These are phyloP conservation scores for Anguilla anguilla DNA, from an alignment of 2,797 vertebrate species.

Conservation along the genomic window DNA sequence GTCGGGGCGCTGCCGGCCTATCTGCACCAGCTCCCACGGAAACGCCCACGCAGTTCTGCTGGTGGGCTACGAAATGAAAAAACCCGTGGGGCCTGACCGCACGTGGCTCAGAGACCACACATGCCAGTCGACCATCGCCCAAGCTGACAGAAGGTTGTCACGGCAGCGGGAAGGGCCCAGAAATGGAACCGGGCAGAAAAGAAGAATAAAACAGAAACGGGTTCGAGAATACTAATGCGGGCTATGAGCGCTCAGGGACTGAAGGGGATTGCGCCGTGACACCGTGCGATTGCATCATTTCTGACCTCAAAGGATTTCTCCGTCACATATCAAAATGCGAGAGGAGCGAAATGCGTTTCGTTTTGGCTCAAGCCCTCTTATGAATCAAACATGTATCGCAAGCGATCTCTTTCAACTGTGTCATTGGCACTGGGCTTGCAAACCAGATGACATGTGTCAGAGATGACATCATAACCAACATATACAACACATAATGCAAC, in stretches of 20 bases:
- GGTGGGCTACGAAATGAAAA: not conserved
- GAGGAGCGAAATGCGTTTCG: not conserved
- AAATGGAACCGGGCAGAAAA: not conserved
- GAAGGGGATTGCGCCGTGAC: not conserved
- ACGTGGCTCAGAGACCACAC: not conserved
- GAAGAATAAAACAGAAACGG: not conserved
- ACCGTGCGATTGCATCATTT: not conserved
- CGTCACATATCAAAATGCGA: not conserved
- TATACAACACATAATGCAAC: not conserved
- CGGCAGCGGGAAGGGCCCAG: not conserved
- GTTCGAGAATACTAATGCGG: not conserved
- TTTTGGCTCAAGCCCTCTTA: not conserved
- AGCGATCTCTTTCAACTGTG: not conserved
- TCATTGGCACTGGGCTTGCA: not conserved
- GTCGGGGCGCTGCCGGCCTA: not conserved
- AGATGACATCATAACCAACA: not conserved
- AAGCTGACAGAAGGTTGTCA: not conserved
- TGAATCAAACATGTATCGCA: not conserved
- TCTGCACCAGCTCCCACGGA: not conserved
- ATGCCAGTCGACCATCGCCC: not conserved
- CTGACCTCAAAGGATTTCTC: not conserved
- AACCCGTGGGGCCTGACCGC: not conserved
- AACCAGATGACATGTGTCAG: not conserved
- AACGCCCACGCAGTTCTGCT: not conserved
- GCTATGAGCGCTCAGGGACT: not conserved